Evolutionary conservation across 2,797 vertebrate genomes (phyloP).

Genomic region (Thamnophis elegans): DNA sequence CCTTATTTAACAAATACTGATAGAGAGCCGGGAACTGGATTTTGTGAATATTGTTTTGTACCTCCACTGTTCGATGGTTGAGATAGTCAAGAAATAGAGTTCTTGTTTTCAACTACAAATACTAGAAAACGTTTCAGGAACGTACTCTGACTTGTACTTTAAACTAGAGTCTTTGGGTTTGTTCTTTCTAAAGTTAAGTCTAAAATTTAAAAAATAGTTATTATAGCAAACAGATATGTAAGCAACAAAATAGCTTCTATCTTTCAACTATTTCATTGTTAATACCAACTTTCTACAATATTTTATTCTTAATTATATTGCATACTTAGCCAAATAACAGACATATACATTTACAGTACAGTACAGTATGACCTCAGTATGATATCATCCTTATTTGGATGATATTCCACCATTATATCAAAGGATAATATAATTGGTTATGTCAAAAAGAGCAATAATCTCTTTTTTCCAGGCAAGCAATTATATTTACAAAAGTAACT

Average conservation of each 20-base stretch:
- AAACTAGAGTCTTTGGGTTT: constrained; percentile 15
- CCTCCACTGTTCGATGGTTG: constrained; percentile 54
- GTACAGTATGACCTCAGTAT: not conserved
- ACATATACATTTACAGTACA: not conserved
- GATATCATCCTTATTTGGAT: no score
- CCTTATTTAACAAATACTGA: constrained; percentile 60
- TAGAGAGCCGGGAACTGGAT: constrained; percentile 36
- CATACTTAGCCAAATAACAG: not conserved
- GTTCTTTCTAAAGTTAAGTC: constrained; percentile 17
- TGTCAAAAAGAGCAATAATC: constrained; percentile 5
- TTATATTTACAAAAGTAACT: not conserved
- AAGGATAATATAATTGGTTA: constrained; percentile 27
- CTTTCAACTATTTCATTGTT: constrained; percentile 25
- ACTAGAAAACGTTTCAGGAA: constrained; percentile 21
- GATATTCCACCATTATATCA: constrained; percentile 26
- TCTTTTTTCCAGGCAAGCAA: constrained; percentile 35
- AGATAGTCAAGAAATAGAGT: constrained; percentile 47
- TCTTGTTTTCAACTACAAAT: constrained; percentile 46
- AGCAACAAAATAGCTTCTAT: constrained; percentile 17
- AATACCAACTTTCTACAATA: constrained; percentile 29
- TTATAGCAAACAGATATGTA: not conserved
- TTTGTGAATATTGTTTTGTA: constrained; percentile 51
- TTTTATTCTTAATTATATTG: not conserved
- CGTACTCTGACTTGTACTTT: constrained; percentile 41
- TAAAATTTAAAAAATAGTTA: constrained; percentile 32